Conservation (phyloP, 2,888 invertebrate genomes). For the Auanema freiburgensis region DNA sequence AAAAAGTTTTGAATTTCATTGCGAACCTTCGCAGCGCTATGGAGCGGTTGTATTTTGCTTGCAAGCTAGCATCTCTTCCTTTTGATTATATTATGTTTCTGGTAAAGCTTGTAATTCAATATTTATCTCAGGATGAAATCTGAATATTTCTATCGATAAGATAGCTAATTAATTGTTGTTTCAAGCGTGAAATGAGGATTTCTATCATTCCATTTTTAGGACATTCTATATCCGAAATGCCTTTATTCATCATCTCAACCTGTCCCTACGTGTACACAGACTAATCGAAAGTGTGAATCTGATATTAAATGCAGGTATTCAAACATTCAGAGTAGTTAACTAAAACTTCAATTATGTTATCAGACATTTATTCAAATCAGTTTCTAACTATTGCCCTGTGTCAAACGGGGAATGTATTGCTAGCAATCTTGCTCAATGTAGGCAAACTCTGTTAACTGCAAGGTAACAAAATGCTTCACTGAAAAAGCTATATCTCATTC, state of each 20-base stretch:
- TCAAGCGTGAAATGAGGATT: neutral
- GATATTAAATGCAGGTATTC: conserved; percentile 47
- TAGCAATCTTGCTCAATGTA: conserved; percentile 30
- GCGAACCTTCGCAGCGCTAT: no score
- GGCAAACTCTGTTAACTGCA: conserved; percentile 30
- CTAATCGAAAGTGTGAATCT: conserved; percentile 40
- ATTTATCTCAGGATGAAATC: neutral
- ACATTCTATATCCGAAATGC: conserved; percentile 56
- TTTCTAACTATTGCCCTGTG: conserved; percentile 30
- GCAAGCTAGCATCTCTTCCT: no score
- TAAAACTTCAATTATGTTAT: neutral
- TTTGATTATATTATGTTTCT: neutral
- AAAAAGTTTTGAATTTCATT: no score
- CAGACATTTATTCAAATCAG: neutral
- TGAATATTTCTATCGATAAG: neutral
- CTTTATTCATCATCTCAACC: conserved; percentile 40
- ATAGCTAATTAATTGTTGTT: neutral
- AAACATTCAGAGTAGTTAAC: neutral
- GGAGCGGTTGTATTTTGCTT: no score
- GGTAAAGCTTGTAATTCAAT: neutral
- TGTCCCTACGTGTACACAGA: conserved; percentile 41
- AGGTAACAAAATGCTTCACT: conserved; percentile 33
- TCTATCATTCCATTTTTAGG: conserved; percentile 36
- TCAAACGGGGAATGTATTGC: conserved; percentile 31
- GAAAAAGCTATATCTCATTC: conserved; percentile 7